phyloP scores from a whole-genome alignment of 1,140 invertebrate genomes.

The Forficula auricularia region DNA sequence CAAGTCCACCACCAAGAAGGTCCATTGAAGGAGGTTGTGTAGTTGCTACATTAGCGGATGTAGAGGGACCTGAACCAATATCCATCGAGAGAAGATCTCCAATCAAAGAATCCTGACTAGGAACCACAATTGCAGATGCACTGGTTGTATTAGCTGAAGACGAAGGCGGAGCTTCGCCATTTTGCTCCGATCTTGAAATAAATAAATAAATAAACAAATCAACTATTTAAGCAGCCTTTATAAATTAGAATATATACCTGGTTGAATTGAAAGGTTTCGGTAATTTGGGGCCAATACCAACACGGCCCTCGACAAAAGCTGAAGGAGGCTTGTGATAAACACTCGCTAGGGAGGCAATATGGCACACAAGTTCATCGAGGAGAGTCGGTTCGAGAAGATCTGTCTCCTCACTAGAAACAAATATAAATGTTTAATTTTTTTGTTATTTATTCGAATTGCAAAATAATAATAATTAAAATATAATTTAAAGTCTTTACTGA shows the following conservation, averaged over 20 bases:
- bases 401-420: conserved; percentile 74
- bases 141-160: conserved; percentile 6
- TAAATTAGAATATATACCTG: too few species aligned
- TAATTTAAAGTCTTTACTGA: too few species aligned
- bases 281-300: conserved; percentile 11
- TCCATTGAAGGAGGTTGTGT: conserved; percentile 34
- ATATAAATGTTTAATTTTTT: too few species aligned
- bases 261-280: neutral
- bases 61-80: conserved; percentile 35
- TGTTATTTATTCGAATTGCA: too few species aligned
- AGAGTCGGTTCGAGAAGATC: conserved; percentile 95
- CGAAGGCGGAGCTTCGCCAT: conserved; percentile 19
- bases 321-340: conserved; percentile 99
- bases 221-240: neutral
- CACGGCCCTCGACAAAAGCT: conserved; percentile 84
- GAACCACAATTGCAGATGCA: conserved; percentile 54
- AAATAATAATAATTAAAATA: too few species aligned
- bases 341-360: conserved; percentile 94
- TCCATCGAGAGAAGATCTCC: conserved; percentile 95
- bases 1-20: conserved; percentile 63
- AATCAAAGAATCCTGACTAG: conserved; percentile 82
- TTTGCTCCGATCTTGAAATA: conserved; percentile 14
- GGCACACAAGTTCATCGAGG: conserved; percentile 95
- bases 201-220: conserved; percentile 2
- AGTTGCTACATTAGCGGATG: conserved; percentile 18